Evolutionary conservation across 2,113 vertebrate genomes (phyloP), one percentile per base, ranked within the genome.

Genomic region (Stictonetta naevosa): DNA sequence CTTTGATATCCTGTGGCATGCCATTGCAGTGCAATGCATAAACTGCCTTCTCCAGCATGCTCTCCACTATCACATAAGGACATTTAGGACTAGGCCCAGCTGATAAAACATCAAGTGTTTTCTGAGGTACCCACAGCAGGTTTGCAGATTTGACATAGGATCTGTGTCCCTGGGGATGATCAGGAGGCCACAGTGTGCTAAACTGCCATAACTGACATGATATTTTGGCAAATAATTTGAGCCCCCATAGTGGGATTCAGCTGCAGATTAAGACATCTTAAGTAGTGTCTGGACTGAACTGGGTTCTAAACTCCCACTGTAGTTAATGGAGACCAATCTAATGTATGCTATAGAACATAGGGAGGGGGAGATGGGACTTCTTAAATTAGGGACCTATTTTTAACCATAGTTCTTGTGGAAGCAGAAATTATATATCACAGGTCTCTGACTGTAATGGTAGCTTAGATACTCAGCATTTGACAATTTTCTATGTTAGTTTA

Each of bases 401-500:
- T 59, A 3, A 12, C 6, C 7, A 3, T 9, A 60, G 8, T 4
- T 76, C 13, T 85, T 20, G 11, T 1, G 0, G 20, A 19, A 82
- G 26, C 6, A 46, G 11, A 40, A 81, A 42, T 40, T 71, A 12
- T 3, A 40, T 15, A 28, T 4, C 25, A 59, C 31, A 56, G 16
- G 4, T 62, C 6, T 79, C 31, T 50, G 29, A 11, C 10, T 59
- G 20, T 42, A 42, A 25, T 25, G 5, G 21, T 23, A 48, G 2
- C 15, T 64, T 38, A 56, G 25, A 38, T 6, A 26, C 8, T 4
- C 22, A 79, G 2, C 0, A 1, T 56, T 72, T 68, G 14, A 19
- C 36, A 64, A 1, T 0, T 56, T 0, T 72, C 4, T 33, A 29
- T 13, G 1, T 29, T 62, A 20, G 1, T 15, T 75, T 72, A 78